phyloP scores from a whole-genome alignment of 2,113 vertebrate genomes.

The Plotosus lineatus region DNA sequence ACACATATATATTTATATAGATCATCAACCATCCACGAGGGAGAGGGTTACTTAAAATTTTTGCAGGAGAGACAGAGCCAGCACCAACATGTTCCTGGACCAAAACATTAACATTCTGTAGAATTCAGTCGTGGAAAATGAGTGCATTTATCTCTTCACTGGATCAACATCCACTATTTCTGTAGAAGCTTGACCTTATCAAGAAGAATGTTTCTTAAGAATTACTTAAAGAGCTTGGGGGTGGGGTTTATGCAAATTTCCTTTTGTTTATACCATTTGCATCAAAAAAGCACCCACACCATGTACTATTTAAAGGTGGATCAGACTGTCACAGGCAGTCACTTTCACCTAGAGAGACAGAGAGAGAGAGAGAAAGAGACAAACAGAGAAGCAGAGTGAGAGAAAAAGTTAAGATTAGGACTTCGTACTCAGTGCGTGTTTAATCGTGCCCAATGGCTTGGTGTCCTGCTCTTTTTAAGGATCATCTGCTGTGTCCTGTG shows the following conservation, averaged over 20 bases:
- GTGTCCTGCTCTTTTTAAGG: conserved; percentile 3
- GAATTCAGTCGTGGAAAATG: neutral
- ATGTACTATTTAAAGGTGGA: neutral
- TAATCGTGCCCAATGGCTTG: conserved; percentile 30
- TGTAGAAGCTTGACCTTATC: neutral
- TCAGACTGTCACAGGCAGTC: neutral
- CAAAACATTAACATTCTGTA: neutral
- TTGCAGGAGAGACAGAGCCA: neutral
- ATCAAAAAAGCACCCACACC: neutral
- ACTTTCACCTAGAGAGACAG: neutral
- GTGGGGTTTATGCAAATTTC: neutral
- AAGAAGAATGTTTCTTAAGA: conserved; percentile 34
- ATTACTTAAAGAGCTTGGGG: neutral
- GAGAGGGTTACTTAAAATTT: too few relatives aligned
- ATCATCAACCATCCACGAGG: neutral
- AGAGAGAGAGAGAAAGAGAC: neutral
- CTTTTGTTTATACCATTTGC: neutral
- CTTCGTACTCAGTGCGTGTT: neutral
- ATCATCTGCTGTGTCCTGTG: conserved; percentile 45
- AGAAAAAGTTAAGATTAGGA: neutral
- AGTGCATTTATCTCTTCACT: neutral
- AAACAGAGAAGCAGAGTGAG: neutral
- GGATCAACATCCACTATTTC: conserved; percentile 5
- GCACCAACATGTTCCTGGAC: neutral
- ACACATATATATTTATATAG: neutral